These are phyloP conservation scores for Schizothorax lantsangensis DNA, from an alignment of 2,797 vertebrate species.

Conservation along the genomic window DNA sequence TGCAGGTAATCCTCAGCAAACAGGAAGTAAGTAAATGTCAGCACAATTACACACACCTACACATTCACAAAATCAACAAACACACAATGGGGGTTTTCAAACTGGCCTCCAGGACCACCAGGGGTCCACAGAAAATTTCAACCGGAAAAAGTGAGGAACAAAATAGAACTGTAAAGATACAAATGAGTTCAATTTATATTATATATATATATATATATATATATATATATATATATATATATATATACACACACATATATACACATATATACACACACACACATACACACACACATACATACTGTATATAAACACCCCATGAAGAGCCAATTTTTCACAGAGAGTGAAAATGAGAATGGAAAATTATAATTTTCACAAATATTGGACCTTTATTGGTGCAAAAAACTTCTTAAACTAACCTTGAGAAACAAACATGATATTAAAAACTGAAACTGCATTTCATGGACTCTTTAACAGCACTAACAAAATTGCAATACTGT, in stretches of 20 bases:
- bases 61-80: constrained; percentile 31
- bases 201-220: no score
- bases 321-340: background rate
- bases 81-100: background rate
- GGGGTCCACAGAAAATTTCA: background rate
- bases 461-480: background rate
- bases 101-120: background rate
- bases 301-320: no score
- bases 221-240: no score
- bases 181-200: background rate
- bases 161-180: background rate
- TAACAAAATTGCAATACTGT: background rate
- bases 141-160: background rate
- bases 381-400: background rate
- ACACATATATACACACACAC: no score
- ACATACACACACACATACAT: no score
- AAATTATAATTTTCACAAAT: background rate
- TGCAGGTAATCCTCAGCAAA: constrained; percentile 40
- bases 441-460: background rate
- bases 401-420: background rate
- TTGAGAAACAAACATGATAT: background rate
- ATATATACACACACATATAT: no score
- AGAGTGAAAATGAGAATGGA: background rate
- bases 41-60: constrained; percentile 25
- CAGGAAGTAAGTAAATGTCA: constrained; percentile 40